phyloP scores from a whole-genome alignment of 2,888 invertebrate species.

The Lepidochrysops patricia region DNA sequence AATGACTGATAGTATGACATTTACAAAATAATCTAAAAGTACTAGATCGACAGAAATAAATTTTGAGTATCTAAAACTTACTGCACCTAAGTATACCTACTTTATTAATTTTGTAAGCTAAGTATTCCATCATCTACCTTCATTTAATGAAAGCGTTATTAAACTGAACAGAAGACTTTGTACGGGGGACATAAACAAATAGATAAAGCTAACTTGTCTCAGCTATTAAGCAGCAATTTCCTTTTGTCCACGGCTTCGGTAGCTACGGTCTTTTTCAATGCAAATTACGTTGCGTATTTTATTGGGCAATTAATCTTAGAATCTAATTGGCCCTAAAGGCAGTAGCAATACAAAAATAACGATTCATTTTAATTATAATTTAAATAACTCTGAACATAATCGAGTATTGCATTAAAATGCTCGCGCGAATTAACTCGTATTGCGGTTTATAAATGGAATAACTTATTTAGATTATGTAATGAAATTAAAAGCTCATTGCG shows the following conservation, averaged over 20 bases:
- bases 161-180: background rate
- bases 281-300: slow-evolving; percentile 32
- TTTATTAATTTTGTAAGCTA: no score
- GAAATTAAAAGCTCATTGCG: slow-evolving; percentile 21
- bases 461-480: slow-evolving; percentile 10
- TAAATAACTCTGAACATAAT: background rate
- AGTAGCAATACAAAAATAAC: no score
- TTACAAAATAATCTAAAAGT: no score
- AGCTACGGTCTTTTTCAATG: slow-evolving; percentile 30
- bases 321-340: slow-evolving; percentile 29
- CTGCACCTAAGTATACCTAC: no score
- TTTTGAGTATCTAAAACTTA: no score
- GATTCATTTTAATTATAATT: background rate
- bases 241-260: slow-evolving; percentile 24
- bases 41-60: no score
- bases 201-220: slow-evolving; percentile 17
- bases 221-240: slow-evolving; percentile 20
- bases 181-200: background rate
- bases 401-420: slow-evolving; percentile 15
- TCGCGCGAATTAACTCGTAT: background rate
- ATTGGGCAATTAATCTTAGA: slow-evolving; percentile 36
- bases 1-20: no score
- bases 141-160: no score
- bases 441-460: background rate
- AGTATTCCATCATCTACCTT: no score